phyloP scores from a whole-genome alignment of 2,888 invertebrate genomes.

The Microplitis deprimator region DNA sequence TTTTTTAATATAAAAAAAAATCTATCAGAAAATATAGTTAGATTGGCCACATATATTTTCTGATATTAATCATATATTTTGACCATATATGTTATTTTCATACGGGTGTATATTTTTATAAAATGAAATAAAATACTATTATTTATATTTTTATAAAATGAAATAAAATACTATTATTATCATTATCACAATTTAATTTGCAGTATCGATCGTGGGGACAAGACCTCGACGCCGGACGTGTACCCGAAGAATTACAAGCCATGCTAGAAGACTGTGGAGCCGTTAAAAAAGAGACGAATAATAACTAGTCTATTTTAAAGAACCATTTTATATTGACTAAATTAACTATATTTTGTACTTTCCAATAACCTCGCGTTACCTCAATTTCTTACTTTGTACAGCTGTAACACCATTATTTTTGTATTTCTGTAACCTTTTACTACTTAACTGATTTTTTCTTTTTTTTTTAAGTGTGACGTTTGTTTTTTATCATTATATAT shows the following conservation, averaged over 20 bases:
- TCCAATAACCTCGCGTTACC: neutral
- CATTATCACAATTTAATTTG: constrained; percentile 59
- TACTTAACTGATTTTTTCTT: neutral
- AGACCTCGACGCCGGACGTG: constrained; percentile 85
- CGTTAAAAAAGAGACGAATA: constrained; percentile 77
- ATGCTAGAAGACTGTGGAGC: constrained; percentile 83
- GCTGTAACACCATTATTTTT: neutral
- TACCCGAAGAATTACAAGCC: constrained; percentile 85
- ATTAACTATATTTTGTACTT: neutral
- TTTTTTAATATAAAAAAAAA: no score
- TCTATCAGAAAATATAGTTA: no score
- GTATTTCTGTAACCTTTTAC: neutral
- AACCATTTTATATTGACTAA: constrained; percentile 5
- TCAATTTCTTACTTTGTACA: neutral
- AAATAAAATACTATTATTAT: neutral
- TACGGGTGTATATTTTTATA: no score
- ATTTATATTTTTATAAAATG: no score
- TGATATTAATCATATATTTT: no score
- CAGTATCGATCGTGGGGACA: constrained; percentile 87
- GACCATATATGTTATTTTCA: no score
- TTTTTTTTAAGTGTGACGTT: neutral
- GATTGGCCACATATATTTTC: no score
- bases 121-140: neutral
- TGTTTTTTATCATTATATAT: neutral
- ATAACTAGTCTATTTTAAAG: constrained; percentile 46